Evolutionary conservation across 1,140 invertebrate species (phyloP), one percentile per base, ranked within the genome.

Genomic region (Rhopalosiphum maidis): DNA sequence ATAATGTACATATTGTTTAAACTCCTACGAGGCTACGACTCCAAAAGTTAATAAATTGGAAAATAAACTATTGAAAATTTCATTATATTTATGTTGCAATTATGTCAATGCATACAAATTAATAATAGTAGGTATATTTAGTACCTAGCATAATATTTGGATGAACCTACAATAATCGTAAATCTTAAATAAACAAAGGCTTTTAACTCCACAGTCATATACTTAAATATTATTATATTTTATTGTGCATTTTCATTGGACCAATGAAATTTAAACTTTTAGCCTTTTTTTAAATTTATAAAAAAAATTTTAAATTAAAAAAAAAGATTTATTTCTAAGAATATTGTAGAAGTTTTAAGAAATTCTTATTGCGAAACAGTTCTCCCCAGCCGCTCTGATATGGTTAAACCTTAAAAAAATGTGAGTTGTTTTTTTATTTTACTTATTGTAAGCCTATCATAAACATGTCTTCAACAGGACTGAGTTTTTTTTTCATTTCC

Each of bases 361-460:
- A 25, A 54, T 54, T 89, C 22, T 22, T 55, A 55, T 89, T 11
- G 48, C 9, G 22, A 55, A 55, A 30, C 7, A 85, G 8, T 85
- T 43, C 18, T 35, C 30, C 51, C 7, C 18, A 2, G 3, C 21
- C 30, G 30, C 48, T 48, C 5, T n/a, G 15, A 89, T 37, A 54
- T 22, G 22, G 35, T n/a, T 89, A 37, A 89, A 55, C 23, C 88
- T 54, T 89, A 68, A 60, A 60, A 30, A 60, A 68, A 68, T n/a
- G 60, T n/a, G 15, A n/a, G 60, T n/a, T 18, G 7, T 30, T 77
- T 77, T 77, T 77, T 77, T n/a, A 77, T 77, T 43, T n/a, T 86
- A 46, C 37, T 89, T 41, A 68, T 90, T 41, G 37, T 90, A 90
- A 90, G 89, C 89, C 89, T 18, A n/a, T 90, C 89, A 68, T 90